Evolutionary conservation across 92 coral and sea anemone genomes (phyloP).

Genomic region (Phenganax stokvisi): DNA sequence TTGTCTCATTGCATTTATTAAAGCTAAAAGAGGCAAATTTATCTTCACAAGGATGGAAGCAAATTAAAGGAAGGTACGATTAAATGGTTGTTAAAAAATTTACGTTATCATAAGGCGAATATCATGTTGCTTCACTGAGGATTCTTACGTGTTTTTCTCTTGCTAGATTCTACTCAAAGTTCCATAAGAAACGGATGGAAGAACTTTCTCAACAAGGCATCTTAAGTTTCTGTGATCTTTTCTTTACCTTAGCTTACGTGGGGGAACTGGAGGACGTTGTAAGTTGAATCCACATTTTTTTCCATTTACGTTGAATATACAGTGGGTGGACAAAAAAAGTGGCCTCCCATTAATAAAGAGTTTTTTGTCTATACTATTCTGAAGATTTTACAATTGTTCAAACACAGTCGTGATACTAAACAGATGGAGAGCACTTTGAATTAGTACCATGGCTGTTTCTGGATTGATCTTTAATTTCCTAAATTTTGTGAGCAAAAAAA

Average conservation of each 20-base stretch:
- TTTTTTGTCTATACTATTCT: not conserved
- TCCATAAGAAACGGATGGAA: slow-evolving; percentile 92
- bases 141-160: not conserved
- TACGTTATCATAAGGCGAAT: not conserved
- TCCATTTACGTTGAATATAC: not conserved
- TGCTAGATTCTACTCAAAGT: slow-evolving; percentile 87
- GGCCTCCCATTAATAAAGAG: not conserved
- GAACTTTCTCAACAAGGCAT: slow-evolving; percentile 82
- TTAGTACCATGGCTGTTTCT: too few relatives aligned
- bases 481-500: too few relatives aligned
- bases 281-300: slow-evolving; percentile 24
- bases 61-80: slow-evolving; percentile 86
- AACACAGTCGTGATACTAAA: too few relatives aligned
- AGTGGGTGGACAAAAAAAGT: not conserved
- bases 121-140: not conserved
- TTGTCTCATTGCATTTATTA: slow-evolving; percentile 70
- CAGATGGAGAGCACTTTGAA: too few relatives aligned
- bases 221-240: slow-evolving; percentile 69
- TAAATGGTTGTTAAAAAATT: slow-evolving; percentile 8
- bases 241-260: slow-evolving; percentile 78
- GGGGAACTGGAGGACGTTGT: slow-evolving; percentile 98
- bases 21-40: slow-evolving; percentile 56
- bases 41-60: slow-evolving; percentile 84
- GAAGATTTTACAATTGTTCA: too few relatives aligned
- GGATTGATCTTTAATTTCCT: too few relatives aligned